phyloP scores from a whole-genome alignment of 1,140 invertebrate species.

The Ceratina japonica region DNA sequence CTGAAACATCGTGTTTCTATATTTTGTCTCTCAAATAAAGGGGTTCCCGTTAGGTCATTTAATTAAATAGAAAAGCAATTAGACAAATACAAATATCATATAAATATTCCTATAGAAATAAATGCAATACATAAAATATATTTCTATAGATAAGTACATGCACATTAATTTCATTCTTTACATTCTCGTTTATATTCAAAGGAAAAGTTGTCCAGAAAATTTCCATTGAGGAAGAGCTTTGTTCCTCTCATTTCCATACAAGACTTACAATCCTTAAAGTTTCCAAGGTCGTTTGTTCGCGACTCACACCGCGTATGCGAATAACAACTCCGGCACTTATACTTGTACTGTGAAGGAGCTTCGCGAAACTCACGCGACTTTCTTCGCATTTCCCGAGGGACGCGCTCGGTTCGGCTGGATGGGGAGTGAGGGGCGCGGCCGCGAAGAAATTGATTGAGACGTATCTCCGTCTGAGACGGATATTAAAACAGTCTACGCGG shows the following conservation, averaged over 20 bases:
- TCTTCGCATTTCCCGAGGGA: constrained; percentile 62
- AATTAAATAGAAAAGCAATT: no score
- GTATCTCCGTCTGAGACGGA: constrained; percentile 65
- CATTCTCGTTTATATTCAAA: background rate
- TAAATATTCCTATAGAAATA: no score
- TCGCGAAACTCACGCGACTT: constrained; percentile 7
- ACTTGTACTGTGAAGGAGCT: constrained; percentile 29
- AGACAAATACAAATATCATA: no score
- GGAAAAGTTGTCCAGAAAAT: background rate
- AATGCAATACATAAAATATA: no score
- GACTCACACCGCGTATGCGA: constrained; percentile 2
- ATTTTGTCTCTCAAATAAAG: background rate
- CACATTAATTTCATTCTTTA: no score
- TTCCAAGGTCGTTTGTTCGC: constrained; percentile 25
- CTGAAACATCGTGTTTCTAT: no score
- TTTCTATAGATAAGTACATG: no score
- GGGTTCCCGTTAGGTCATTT: background rate
- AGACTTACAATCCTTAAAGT: constrained; percentile 24
- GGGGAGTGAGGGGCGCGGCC: constrained; percentile 20
- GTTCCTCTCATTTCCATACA: background rate
- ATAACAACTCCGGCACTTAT: constrained; percentile 34
- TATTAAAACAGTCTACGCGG: constrained; percentile 65
- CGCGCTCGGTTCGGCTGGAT: background rate
- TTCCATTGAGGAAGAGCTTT: background rate
- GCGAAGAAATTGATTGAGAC: constrained; percentile 70